These are phyloP conservation scores for Eurois occulta DNA, from an alignment of 2,888 invertebrate genomes.

Conservation along the genomic window DNA sequence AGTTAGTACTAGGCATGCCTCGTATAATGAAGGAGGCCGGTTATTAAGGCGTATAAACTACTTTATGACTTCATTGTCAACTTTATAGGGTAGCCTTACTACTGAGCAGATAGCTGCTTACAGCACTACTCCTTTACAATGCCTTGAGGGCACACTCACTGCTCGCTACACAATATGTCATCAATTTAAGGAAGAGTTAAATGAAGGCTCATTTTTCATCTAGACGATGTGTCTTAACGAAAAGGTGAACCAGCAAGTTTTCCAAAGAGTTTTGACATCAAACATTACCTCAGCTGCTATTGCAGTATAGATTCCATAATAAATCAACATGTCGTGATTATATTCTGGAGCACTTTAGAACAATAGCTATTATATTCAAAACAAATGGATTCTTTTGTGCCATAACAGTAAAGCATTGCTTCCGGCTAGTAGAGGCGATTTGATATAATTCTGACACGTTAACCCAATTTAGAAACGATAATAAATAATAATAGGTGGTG, in stretches of 20 bases:
- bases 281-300: constrained; percentile 46
- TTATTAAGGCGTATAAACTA: constrained; percentile 51
- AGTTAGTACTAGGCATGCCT: too few relatives aligned
- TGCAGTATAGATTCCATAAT: constrained; percentile 68
- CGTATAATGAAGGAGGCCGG: constrained; percentile 22
- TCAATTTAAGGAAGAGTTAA: not conserved
- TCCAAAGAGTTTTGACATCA: constrained; percentile 46
- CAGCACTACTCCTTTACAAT: not conserved
- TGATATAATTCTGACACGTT: constrained; percentile 78
- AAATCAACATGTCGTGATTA: constrained; percentile 87
- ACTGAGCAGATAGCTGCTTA: constrained; percentile 1
- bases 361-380: constrained; percentile 89
- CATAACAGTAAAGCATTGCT: constrained; percentile 84
- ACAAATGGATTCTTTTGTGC: constrained; percentile 85
- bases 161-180: constrained; percentile 9
- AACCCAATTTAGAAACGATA: constrained; percentile 70
- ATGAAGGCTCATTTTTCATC: not conserved
- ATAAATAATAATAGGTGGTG: constrained; percentile 68
- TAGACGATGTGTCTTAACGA: not conserved
- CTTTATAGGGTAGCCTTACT: constrained; percentile 8
- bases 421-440: constrained; percentile 83
- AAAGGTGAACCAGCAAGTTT: not conserved
- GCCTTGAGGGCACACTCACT: not conserved
- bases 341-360: constrained; percentile 83
- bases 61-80: constrained; percentile 62